These are phyloP conservation scores for Popillia japonica DNA, from an alignment of 1,140 invertebrate genomes.

Conservation along the genomic window DNA sequence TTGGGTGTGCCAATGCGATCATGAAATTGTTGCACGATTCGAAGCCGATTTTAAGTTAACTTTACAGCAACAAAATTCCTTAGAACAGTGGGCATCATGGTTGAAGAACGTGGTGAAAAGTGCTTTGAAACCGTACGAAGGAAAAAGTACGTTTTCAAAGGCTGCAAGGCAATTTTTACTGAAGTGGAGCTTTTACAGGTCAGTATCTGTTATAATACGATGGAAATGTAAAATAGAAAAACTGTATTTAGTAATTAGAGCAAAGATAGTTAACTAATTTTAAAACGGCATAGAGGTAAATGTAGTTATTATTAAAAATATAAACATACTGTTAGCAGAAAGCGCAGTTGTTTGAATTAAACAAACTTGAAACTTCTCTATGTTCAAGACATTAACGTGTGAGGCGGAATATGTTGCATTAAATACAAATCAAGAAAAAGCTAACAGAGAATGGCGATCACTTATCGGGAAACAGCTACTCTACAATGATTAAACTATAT, in stretches of 20 bases:
- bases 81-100: slow-evolving; percentile 98
- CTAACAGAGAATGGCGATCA: no score
- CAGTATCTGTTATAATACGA: neutral
- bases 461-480: neutral
- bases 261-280: neutral
- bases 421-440: no score
- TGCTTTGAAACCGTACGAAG: slow-evolving; percentile 88
- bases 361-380: no score
- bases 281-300: no score
- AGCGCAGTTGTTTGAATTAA: no score
- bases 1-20: slow-evolving; percentile 97
- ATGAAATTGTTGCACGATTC: slow-evolving; percentile 83
- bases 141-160: slow-evolving; percentile 86
- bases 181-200: slow-evolving; percentile 99
- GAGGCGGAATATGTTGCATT: no score
- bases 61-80: slow-evolving; percentile 88
- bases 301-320: no score
- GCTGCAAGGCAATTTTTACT: slow-evolving; percentile 93
- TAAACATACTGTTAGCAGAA: no score
- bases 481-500: neutral
- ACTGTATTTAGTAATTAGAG: neutral
- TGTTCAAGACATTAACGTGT: no score
- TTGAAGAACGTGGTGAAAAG: slow-evolving; percentile 90
- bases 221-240: neutral
- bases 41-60: slow-evolving; percentile 95